Conservation (phyloP, 2,797 vertebrate genomes). For the Acropternis orthonyx region DNA sequence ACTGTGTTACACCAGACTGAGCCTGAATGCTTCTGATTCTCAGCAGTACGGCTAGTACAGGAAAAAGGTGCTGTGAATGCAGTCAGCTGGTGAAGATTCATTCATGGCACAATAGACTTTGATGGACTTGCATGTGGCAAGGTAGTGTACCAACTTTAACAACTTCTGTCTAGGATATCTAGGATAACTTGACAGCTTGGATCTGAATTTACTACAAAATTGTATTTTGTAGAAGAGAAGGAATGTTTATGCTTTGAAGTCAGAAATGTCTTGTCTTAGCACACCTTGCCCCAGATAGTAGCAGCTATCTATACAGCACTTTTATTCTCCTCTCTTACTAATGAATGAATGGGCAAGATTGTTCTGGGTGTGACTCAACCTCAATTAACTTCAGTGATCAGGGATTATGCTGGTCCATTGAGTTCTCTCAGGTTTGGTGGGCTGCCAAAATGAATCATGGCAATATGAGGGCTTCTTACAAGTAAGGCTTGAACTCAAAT, state of each 20-base stretch:
- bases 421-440: background rate
- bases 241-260: background rate
- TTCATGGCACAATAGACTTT: background rate
- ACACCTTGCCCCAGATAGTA: background rate
- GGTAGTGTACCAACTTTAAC: background rate
- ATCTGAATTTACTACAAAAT: background rate
- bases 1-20: background rate
- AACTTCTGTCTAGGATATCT: background rate
- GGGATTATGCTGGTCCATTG: slow-evolving; percentile 24
- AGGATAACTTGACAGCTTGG: background rate
- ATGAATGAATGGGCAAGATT: background rate
- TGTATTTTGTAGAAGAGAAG: background rate
- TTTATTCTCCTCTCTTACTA: background rate
- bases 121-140: background rate
- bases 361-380: slow-evolving; percentile 1
- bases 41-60: background rate
- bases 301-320: background rate
- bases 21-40: background rate
- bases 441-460: background rate
- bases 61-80: background rate
- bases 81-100: background rate
- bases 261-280: background rate
- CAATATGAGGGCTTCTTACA: background rate
- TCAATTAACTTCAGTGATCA: slow-evolving; percentile 2
- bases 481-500: background rate